Percentiles rank a stretch among this genome's conserved stretches.
Evolutionary conservation across 2,797 vertebrate genomes (phyloP).

Genomic region (Gymnoscopelus microlampas): DNA sequence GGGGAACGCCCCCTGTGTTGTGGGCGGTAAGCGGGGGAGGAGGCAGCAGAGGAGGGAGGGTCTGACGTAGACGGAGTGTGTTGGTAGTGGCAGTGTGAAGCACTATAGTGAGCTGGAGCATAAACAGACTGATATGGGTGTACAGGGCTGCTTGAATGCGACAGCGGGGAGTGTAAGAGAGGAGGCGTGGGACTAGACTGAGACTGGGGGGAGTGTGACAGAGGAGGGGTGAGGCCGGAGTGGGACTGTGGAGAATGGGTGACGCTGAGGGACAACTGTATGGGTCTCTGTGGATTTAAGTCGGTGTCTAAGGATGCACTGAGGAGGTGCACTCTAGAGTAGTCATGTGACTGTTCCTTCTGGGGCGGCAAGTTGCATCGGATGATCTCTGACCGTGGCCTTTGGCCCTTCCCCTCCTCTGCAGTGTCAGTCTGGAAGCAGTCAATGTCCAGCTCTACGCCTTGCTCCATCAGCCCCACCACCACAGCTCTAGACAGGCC

Average conservation of each 20-base stretch:
- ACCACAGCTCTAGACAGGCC: conserved; percentile 81
- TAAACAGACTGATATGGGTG: conserved; percentile 73
- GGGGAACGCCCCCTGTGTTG: conserved; percentile 77
- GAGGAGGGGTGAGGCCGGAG: conserved; percentile 72
- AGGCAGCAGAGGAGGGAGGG: conserved; percentile 77
- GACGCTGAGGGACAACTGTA: conserved; percentile 75
- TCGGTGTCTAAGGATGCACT: conserved; percentile 44
- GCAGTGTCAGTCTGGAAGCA: conserved; percentile 76
- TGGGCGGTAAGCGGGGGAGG: conserved; percentile 74
- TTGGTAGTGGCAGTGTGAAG: conserved; percentile 71
- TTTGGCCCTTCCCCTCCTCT: conserved; percentile 63
- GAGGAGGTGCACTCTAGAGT: conserved; percentile 33
- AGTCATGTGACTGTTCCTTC: conserved; percentile 62
- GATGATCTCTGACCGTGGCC: conserved; percentile 29
- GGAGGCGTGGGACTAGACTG: conserved; percentile 47
- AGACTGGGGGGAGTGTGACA: conserved; percentile 34
- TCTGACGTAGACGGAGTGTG: conserved; percentile 70
- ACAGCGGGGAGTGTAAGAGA: conserved; percentile 58
- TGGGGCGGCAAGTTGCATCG: conserved; percentile 51
- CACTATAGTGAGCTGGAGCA: conserved; percentile 56
- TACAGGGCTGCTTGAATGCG: conserved; percentile 61
- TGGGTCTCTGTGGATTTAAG: conserved; percentile 71
- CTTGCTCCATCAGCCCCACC: conserved; percentile 84
- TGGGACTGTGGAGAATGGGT: conserved; percentile 80
- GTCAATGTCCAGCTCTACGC: conserved; percentile 83